Evolutionary conservation across 2,888 invertebrate genomes (phyloP).

Genomic region (Branchellion lobata): DNA sequence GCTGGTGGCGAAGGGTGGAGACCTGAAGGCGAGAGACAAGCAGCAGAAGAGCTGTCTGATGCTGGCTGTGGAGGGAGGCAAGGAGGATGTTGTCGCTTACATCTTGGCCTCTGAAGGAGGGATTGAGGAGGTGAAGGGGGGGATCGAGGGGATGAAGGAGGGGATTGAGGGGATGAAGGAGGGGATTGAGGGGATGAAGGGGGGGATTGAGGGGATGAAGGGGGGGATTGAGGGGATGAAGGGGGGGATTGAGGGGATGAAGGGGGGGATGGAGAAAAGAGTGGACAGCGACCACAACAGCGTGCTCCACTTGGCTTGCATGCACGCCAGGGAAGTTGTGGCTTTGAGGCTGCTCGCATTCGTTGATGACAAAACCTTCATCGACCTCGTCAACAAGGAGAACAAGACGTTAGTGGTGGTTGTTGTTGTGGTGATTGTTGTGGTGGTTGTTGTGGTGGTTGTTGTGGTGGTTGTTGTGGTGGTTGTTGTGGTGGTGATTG

Average conservation of each 20-base stretch:
- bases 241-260: no score
- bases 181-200: not conserved
- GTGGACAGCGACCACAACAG: not conserved
- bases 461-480: no score
- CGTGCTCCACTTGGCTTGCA: constrained; percentile 5
- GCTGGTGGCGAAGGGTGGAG: not conserved
- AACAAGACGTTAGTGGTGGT: not conserved
- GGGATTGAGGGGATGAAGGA: constrained; percentile 4
- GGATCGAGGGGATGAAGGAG: no score
- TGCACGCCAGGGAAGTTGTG: not conserved
- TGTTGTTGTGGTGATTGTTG: not conserved
- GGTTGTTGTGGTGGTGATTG: no score
- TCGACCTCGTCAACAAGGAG: constrained; percentile 11
- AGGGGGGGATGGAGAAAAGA: no score
- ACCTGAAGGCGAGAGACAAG: not conserved
- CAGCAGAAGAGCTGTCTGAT: not conserved
- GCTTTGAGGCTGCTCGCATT: not conserved
- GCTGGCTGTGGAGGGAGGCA: not conserved
- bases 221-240: not conserved
- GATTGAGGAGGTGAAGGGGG: not conserved
- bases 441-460: not conserved
- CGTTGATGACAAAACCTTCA: not conserved
- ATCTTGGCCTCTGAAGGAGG: not conserved
- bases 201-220: not conserved
- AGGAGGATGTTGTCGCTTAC: not conserved